Percentiles rank a stretch among this genome's conserved stretches.
phyloP scores from a whole-genome alignment of 2,888 invertebrate species.

The Brachycybe producta region DNA sequence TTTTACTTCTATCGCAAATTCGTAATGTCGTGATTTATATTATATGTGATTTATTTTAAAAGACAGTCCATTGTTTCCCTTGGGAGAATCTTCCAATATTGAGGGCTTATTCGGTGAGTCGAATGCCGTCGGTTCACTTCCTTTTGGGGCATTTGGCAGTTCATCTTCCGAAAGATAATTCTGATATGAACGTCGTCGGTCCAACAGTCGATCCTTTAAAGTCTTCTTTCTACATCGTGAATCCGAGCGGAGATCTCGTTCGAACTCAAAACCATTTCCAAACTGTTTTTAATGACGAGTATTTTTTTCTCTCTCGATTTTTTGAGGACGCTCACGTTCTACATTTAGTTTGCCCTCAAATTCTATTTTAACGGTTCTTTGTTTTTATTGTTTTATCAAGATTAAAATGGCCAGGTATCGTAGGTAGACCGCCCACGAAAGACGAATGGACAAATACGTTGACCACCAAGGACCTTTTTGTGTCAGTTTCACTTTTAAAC shows the following conservation, averaged over 20 bases:
- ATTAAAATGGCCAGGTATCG: no score
- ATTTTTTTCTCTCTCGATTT: no score
- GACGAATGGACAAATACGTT: no score
- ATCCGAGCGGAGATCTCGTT: constrained; percentile 54
- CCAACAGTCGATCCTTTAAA: constrained; percentile 29
- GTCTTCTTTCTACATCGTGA: constrained; percentile 47
- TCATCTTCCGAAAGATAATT: background rate
- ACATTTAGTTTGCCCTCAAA: no score
- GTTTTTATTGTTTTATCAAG: no score
- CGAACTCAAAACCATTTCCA: constrained; percentile 50
- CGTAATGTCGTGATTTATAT: background rate
- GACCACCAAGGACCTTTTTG: no score
- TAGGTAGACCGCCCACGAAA: no score
- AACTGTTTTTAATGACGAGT: constrained; percentile 43
- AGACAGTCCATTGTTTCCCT: constrained; percentile 61
- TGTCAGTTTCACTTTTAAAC: no score
- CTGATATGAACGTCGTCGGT: background rate
- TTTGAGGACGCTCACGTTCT: no score
- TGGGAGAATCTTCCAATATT: constrained; percentile 62
- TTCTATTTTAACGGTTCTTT: no score
- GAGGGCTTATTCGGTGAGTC: constrained; percentile 50
- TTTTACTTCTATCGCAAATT: background rate
- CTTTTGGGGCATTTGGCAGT: constrained; percentile 26
- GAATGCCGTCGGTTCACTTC: constrained; percentile 51
- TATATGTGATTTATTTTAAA: constrained; percentile 25